Percentiles rank a stretch among this genome's conserved stretches.
Evolutionary conservation across 23 tunicate species (phyloP).

Genomic region (Trididemnum miniatum): DNA sequence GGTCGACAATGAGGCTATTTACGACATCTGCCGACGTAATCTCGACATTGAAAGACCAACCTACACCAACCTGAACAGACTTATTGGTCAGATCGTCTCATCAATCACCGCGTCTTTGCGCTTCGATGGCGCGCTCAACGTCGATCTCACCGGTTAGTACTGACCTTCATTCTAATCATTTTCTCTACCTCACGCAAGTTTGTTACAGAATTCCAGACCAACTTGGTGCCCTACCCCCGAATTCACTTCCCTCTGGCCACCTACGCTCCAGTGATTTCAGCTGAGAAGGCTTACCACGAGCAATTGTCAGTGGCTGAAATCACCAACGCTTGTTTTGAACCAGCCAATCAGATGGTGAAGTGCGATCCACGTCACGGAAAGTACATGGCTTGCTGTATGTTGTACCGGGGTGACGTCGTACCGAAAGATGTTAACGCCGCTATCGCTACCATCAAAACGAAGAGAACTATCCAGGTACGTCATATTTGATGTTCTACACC

Average conservation of each 20-base stretch:
- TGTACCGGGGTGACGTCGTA: conserved; percentile 90
- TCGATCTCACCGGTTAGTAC: conserved; percentile 67
- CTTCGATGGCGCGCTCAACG: conserved; percentile 87
- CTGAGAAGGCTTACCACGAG: conserved; percentile 91
- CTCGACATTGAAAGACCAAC: conserved; percentile 78
- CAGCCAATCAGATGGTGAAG: conserved; percentile 92
- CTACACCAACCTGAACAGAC: conserved; percentile 81
- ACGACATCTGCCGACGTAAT: conserved; percentile 83
- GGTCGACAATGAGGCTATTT: conserved; percentile 94
- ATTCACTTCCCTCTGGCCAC: conserved; percentile 92
- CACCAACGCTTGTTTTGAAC: conserved; percentile 90
- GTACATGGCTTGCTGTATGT: conserved; percentile 96
- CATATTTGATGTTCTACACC: neutral
- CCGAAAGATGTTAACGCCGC: conserved; percentile 98
- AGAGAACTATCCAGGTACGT: conserved; percentile 75
- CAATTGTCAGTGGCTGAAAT: conserved; percentile 84
- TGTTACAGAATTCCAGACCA: conserved; percentile 80
- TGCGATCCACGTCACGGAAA: conserved; percentile 97
- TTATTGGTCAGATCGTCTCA: conserved; percentile 86
- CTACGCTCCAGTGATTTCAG: conserved; percentile 87
- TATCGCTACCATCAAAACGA: conserved; percentile 86
- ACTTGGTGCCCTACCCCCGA: conserved; percentile 94
- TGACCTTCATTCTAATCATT: neutral
- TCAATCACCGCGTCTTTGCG: conserved; percentile 95
- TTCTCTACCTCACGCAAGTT: neutral